Base-by-base conservation (phyloP, 2,797 vertebrate genomes). In the Dipus sagitta region DNA sequence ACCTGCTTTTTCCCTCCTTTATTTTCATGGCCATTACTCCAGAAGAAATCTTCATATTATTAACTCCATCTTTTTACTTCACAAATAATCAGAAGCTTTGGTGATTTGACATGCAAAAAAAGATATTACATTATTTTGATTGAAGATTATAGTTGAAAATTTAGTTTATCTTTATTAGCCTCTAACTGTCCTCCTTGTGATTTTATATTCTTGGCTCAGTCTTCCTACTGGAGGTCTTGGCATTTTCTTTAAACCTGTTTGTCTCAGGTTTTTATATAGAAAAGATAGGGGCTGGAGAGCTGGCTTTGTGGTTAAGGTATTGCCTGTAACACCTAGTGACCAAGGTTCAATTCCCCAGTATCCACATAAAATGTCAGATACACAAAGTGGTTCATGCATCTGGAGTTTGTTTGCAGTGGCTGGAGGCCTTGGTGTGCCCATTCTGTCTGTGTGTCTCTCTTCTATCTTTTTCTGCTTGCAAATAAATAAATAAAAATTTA, bases 61-160 rank as follows among this genome's bases (percentile, higher is more conserved):
- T 87, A 79, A 81, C 38, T 75, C 65, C 5, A 30, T 28, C 64
- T 91, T 47, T 3, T 1, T 15, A 75, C 47, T 64, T 62, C 3
- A 23, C 74, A 89, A 58, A 28, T 67, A 81, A 34, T 54, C 0
- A 65, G 72, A 90, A 89, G 76, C 18, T 38, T 78, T 52, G 24
- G 28, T 72, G 79, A 94, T 81, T 67, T 83, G 71, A 81, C 18
- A 75, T 30, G 2, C n/a, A 32, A 1, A 54, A 54, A 75, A 58
- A 23, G 26, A 32, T 11, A 30, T 72, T 82, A 54, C 23, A 68
- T 60, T 81, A n/a, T 68, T 92, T 93, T 92, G 67, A 23, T 64
- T 92, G 26, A 9, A 94, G 38, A 84, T 78, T 87, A 68, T 32
- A 95, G 32, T n/a, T 80, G 52, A 94, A 70, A 65, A 91, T 64